Conservation (phyloP, 2,113 vertebrate species). For the Macaca mulatta region DNA sequence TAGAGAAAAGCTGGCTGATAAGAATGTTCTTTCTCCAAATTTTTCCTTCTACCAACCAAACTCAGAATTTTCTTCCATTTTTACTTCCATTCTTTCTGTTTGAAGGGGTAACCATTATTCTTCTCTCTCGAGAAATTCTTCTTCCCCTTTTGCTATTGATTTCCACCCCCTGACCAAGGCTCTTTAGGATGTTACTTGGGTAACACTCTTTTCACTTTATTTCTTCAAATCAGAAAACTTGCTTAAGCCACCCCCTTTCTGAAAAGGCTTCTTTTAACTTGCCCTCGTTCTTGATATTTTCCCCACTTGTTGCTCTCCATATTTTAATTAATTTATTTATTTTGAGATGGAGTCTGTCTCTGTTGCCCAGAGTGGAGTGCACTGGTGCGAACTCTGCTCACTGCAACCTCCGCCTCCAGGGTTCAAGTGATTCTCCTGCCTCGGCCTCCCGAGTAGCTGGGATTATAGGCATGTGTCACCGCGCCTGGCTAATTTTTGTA, state of each 20-base stretch:
- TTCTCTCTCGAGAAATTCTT: neutral
- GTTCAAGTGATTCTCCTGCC: neutral
- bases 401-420: neutral
- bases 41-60: neutral
- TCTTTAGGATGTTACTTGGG: neutral
- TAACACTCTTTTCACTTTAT: neutral
- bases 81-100: neutral
- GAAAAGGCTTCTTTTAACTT: neutral
- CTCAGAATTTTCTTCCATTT: neutral
- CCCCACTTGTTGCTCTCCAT: neutral
- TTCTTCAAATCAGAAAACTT: constrained; percentile 12
- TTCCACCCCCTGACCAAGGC: neutral
- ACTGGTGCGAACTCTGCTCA: neutral
- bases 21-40: neutral
- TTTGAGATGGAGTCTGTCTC: neutral
- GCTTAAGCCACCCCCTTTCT: neutral
- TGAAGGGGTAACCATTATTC: neutral
- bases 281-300: neutral
- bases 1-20: neutral
- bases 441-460: neutral
- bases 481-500: neutral
- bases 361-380: neutral
- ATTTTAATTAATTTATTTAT: neutral
- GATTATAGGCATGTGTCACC: neutral
- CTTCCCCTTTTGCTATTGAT: neutral